These are phyloP conservation scores for Lepus townsendii DNA, from an alignment of 2,797 vertebrate species.

Conservation along the genomic window DNA sequence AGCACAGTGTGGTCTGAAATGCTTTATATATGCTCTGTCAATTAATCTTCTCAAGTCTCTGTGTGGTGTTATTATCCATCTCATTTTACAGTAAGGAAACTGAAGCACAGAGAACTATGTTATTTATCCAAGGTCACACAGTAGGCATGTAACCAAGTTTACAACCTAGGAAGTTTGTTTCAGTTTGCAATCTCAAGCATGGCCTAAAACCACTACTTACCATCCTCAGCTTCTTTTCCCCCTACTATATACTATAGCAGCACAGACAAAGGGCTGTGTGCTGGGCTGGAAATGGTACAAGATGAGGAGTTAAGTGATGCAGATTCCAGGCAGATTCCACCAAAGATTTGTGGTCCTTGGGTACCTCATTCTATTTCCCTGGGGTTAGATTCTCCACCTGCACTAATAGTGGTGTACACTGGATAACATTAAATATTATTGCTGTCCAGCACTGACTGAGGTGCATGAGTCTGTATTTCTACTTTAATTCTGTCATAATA, in stretches of 20 bases:
- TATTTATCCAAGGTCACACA: not conserved
- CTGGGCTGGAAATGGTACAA: not conserved
- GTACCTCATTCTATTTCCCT: not conserved
- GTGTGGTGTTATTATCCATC: not conserved
- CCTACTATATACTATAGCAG: not conserved
- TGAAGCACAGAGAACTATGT: slow-evolving; percentile 1
- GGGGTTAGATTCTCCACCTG: not conserved
- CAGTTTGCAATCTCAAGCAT: not conserved
- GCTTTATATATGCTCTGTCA: not conserved
- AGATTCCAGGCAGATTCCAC: not conserved
- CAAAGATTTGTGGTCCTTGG: not conserved
- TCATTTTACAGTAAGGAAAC: slow-evolving; percentile 2
- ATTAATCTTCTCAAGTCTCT: not conserved
- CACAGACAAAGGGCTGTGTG: not conserved
- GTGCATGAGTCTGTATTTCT: not conserved
- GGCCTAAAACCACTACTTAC: not conserved
- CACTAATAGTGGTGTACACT: not conserved
- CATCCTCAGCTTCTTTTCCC: not conserved
- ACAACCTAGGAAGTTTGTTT: slow-evolving; percentile 6
- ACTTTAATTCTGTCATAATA: not conserved
- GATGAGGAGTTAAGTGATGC: not conserved
- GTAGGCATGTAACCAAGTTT: not conserved
- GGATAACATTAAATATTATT: not conserved
- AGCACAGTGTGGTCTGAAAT: not conserved
- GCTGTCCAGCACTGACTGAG: not conserved